Evolutionary conservation across 2,113 vertebrate genomes (phyloP), one percentile per base, ranked within the genome.

Genomic region (Oryzias melastigma): DNA sequence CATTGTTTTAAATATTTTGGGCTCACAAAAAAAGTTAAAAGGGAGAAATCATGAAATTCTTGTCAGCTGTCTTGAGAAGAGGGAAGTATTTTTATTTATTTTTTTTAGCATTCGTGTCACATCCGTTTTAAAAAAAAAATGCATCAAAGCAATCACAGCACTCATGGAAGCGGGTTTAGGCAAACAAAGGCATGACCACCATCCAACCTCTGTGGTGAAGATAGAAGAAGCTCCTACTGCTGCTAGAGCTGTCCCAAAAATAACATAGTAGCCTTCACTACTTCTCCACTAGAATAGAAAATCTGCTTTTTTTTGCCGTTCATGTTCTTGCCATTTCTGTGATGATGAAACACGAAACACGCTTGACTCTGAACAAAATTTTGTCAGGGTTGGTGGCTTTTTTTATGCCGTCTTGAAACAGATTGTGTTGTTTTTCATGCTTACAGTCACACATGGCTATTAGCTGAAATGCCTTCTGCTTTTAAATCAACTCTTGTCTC

Each of bases 81-180:
- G 78, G 70, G 72, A 75, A 72, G 58, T 72, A 27, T 27, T 1
- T 58, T n/a, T 70, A n/a, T n/a, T n/a, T n/a, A n/a, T 59, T 53
- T 67, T 76, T 80, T 68, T 86, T 86, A 83, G 80, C 80, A 87
- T 85, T 84, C 73, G 58, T 82, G 84, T 87, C 87, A 87, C 75
- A 83, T 75, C 51, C 80, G 77, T 82, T 88, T 84, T 88, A 22
- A 22, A 22, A n/a, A 73, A 90, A 89, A 90, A 87, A 90, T 89
- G 88, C 85, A 90, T 90, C 88, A 90, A 88, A 88, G 88, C 80
- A 75, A 82, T 68, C 47, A 71, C 57, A 74, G 76, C 85, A 76
- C 80, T 73, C 66, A 24, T 44, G 77, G 80, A 81, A 87, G 66
- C 44, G 35, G 29, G 71, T 83, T 83, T 82, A 80, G 80, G 80